phyloP scores from a whole-genome alignment of 1,140 invertebrate genomes.

The Eulimnadia texana region DNA sequence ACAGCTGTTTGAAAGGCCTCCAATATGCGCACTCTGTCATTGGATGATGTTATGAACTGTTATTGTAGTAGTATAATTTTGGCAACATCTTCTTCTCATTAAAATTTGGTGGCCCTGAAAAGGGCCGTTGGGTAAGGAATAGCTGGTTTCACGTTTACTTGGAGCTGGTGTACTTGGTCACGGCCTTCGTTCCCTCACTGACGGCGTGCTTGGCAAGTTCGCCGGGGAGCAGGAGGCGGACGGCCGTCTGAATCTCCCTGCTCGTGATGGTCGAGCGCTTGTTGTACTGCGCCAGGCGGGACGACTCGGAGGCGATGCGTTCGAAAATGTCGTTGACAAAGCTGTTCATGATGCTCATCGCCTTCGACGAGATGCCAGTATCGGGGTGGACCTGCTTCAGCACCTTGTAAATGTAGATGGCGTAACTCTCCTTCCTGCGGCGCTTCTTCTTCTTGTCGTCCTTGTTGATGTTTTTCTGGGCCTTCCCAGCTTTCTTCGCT shows the following conservation, averaged over 20 bases:
- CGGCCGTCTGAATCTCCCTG: slow-evolving; percentile 45
- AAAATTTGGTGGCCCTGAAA: slow-evolving; percentile 17
- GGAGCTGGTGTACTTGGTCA: slow-evolving; percentile 40
- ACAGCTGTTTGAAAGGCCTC: too few species aligned
- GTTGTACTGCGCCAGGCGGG: slow-evolving; percentile 35
- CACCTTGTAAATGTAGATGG: slow-evolving; percentile 54
- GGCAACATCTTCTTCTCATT: too few species aligned
- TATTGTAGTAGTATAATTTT: too few species aligned
- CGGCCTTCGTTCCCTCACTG: slow-evolving; percentile 41
- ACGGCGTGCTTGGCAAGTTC: slow-evolving; percentile 46
- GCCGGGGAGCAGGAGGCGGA: slow-evolving; percentile 43
- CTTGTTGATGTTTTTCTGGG: slow-evolving; percentile 29
- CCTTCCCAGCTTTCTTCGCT: slow-evolving; percentile 34
- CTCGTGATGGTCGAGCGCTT: slow-evolving; percentile 30
- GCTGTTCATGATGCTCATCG: slow-evolving; percentile 37
- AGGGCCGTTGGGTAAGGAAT: slow-evolving; percentile 20
- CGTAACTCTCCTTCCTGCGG: slow-evolving; percentile 48
- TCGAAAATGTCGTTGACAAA: slow-evolving; percentile 34
- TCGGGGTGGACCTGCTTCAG: slow-evolving; percentile 54
- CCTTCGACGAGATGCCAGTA: slow-evolving; percentile 42
- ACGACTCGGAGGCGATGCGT: slow-evolving; percentile 34
- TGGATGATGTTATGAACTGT: too few species aligned
- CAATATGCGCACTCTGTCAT: too few species aligned
- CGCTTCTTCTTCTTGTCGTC: slow-evolving; percentile 30
- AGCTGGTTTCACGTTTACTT: slow-evolving; percentile 29